Percentiles rank a stretch among this genome's conserved stretches.
Evolutionary conservation across 2,888 invertebrate species (phyloP).

Genomic region (Steinernema hermaphroditum): DNA sequence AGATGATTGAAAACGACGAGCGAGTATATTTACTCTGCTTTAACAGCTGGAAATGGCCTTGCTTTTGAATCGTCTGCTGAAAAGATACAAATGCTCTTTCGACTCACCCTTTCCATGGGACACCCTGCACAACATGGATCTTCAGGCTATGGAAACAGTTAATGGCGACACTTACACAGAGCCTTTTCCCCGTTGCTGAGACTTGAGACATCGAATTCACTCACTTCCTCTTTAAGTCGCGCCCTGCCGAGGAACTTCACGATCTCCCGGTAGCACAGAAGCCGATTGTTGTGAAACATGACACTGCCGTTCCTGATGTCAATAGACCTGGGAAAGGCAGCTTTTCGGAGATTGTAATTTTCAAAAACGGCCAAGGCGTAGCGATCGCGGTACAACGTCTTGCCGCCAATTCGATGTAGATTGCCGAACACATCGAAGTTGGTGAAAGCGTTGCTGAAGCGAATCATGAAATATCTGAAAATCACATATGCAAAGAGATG

Average conservation of each 20-base stretch:
- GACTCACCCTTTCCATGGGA: too few relatives aligned
- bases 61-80: too few relatives aligned
- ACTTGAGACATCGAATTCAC: conserved; percentile 55
- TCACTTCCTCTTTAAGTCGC: conserved; percentile 39
- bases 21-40: too few relatives aligned
- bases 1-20: too few relatives aligned
- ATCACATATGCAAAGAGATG: not conserved
- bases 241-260: conserved; percentile 57
- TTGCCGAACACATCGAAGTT: conserved; percentile 68
- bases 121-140: too few relatives aligned
- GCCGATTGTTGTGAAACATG: conserved; percentile 69
- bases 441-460: conserved; percentile 71
- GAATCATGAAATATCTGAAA: conserved; percentile 77
- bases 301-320: conserved; percentile 42
- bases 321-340: conserved; percentile 60
- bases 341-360: conserved; percentile 68
- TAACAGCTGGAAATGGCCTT: too few relatives aligned
- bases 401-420: conserved; percentile 68
- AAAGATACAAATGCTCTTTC: too few relatives aligned
- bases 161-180: conserved; percentile 62
- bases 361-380: conserved; percentile 68
- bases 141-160: too few relatives aligned
- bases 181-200: conserved; percentile 66
- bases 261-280: conserved; percentile 68
- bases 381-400: conserved; percentile 61